Evolutionary conservation across 2,113 vertebrate species (phyloP).

Genomic region (Calyptommatus sinebrachiatus): DNA sequence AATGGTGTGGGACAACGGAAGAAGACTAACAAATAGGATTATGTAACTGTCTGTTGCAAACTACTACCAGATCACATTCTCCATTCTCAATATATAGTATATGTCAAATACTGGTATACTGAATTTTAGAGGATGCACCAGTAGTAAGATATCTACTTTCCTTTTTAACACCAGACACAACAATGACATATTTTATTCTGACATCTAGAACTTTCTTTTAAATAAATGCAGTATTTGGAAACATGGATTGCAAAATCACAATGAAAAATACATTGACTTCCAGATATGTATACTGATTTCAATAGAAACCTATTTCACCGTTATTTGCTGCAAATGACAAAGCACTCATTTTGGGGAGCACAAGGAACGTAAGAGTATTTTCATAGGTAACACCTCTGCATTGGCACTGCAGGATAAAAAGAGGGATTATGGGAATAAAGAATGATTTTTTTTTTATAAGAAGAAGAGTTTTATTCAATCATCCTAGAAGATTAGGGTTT

Average conservation of each 20-base stretch:
- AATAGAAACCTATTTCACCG: neutral
- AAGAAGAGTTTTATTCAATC: neutral
- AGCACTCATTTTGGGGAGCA: neutral
- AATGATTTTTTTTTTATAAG: too few relatives aligned
- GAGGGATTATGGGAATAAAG: neutral
- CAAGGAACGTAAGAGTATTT: neutral
- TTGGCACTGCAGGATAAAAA: neutral
- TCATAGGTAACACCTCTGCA: neutral
- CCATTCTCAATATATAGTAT: neutral
- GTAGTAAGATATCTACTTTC: constrained; percentile 2
- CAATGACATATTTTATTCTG: neutral
- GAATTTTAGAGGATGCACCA: neutral
- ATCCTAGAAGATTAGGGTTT: neutral
- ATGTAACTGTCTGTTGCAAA: constrained; percentile 28
- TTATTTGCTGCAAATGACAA: neutral
- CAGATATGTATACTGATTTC: neutral
- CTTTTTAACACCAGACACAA: neutral
- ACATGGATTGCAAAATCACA: too few relatives aligned
- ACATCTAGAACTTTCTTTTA: neutral
- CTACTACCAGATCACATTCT: constrained; percentile 16
- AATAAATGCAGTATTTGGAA: neutral
- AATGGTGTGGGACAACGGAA: neutral
- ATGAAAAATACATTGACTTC: neutral
- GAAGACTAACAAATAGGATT: constrained; percentile 22
- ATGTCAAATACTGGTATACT: constrained; percentile 14